Base-by-base conservation (phyloP, 2,113 vertebrate species). In the Corythaixoides concolor region DNA sequence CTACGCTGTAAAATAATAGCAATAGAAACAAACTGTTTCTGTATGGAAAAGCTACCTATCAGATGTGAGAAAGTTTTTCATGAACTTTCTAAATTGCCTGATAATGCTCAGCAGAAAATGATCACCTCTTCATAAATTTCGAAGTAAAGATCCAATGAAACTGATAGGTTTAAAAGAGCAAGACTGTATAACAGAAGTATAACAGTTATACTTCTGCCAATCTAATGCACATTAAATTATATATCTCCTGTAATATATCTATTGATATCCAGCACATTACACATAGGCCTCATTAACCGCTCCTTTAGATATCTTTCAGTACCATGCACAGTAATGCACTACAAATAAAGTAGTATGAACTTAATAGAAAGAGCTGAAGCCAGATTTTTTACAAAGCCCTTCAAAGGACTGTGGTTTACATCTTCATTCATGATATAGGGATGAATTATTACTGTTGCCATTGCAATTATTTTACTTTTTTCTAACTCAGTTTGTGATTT, bases 171-270 rank as follows among this genome's bases (percentile, higher is more conserved):
- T 56, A 45, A 78, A 63, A 72, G 63, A 49, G 15, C 19, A 84
- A 58, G 8, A 43, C 26, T 53, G 0, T 37, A 3, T 3, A 43
- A 59, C 18, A 26, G n/a, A 74, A 62, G 22, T 47, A 12, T 12
- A n/a, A 27, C 55, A 2, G 0, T 58, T 28, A 39, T 52, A 50
- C 23, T 64, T 63, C 39, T 21, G 20, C 32, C 70, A 70, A 0
- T 47, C 32, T 50, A 16, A 17, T 47, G 58, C 74, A 8, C 56
- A 37, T 79, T 28, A 22, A 39, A 33, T 21, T 26, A 3, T 14
- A 68, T 4, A 41, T 53, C 53, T 74, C 62, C 59, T 55, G 20
- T 10, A 50, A 11, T 6, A 6, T 7, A 47, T 56, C 62, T 59
- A 8, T 58, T 81, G 37, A n/a, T 68, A n/a, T 28, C 30, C 66